Evolutionary conservation across 2,888 invertebrate genomes (phyloP), one percentile per base, ranked within the genome.

Genomic region (Biston betularia): DNA sequence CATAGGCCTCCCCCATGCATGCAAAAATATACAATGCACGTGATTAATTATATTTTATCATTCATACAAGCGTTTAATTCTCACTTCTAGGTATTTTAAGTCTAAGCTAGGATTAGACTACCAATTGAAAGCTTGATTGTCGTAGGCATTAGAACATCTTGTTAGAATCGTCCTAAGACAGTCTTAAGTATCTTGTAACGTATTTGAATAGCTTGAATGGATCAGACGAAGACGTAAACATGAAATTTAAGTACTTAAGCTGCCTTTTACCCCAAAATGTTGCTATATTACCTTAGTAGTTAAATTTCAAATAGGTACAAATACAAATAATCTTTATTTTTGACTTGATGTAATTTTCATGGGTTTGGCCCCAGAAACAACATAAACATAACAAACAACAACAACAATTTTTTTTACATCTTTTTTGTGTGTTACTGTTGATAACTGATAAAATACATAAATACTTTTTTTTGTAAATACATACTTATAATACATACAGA

Each of bases 161-260:
- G 38, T 46, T 11, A 53, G 46, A 57, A 33, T 65, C 34, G 50
- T n/a, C 12, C 38, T 45, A 59, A 55, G 35, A 44, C 40, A 12
- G 60, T 49, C 49, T 53, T 65, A 45, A 9, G 65, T 56, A 10
- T 54, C 55, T 56, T 56, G 38, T 58, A 58, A 14, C 34, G 53
- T 40, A 33, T 63, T 63, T 58, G 54, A 67, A 67, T 49, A 44
- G 66, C 33, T 57, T 61, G 33, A 57, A 58, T 53, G 24, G 53
- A 61, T 61, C 45, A 42, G 34, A 45, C 60, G 52, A 61, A 57
- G 15, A 45, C 48, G 34, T 61, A 42, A 8, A 14, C 14, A 24
- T 54, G 24, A 49, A 57, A 24, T 35, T 45, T 50, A 63, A 15
- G 10, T 6, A n/a, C 33, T 40, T 38, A 12, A 14, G 44, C 35